These are phyloP conservation scores for Pteropus alecto DNA, from an alignment of 2,113 vertebrate species.

Conservation along the genomic window DNA sequence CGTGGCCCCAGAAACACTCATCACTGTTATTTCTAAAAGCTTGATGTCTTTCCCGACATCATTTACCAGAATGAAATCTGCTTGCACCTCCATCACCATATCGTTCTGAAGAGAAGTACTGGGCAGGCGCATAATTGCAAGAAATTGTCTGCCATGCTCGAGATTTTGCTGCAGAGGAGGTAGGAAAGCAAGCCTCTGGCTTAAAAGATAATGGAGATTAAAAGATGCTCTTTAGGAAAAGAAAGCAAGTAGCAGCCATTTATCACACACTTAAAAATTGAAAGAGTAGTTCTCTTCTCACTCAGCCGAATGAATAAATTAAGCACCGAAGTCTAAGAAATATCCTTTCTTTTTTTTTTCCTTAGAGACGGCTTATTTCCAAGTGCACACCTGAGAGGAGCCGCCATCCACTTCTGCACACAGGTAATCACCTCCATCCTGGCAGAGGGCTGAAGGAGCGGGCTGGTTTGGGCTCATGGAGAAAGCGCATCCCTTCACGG, in stretches of 20 bases:
- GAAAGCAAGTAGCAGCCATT: neutral
- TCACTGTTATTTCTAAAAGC: neutral
- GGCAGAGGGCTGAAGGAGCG: no score
- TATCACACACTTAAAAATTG: neutral
- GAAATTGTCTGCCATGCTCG: neutral
- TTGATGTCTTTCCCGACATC: neutral
- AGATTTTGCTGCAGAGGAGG: neutral
- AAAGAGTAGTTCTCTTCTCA: neutral
- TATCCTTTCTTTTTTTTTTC: neutral
- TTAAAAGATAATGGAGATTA: neutral
- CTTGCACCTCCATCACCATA: neutral
- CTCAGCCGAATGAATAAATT: neutral
- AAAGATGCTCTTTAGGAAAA: neutral
- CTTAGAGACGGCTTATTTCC: neutral
- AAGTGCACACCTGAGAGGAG: accelerated
- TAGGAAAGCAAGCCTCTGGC: neutral
- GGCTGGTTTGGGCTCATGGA: neutral
- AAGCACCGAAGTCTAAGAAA: neutral
- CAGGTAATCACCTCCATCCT: neutral
- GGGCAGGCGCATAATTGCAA: neutral
- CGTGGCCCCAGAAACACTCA: accelerated
- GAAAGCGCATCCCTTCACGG: accelerated
- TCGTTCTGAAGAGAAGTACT: neutral
- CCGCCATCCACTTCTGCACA: neutral
- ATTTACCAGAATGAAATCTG: neutral